Evolutionary conservation across 2,113 vertebrate species (phyloP), one percentile per base, ranked within the genome.

Genomic region (Tupaia chinensis): DNA sequence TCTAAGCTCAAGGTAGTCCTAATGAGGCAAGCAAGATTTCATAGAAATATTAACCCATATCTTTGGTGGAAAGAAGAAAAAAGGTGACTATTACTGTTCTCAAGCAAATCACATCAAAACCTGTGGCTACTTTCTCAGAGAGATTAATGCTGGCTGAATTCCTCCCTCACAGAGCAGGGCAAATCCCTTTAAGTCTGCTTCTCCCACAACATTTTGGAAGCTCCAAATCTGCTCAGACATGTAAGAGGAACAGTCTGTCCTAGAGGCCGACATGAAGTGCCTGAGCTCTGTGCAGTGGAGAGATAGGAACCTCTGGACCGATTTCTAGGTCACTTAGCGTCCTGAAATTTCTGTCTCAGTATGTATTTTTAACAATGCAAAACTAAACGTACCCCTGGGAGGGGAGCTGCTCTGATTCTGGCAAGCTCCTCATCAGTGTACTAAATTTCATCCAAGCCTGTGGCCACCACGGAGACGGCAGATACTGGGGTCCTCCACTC

Each of bases 341-440:
- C 88, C 88, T 54, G 12, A 60, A 82, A 60, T 91, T 95, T 87
- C 81, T 90, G 23, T 92, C 69, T 89, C 34, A 0, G 53, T 1
- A 17, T 32, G 3, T 94, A 60, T 91, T 95, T 96, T 96, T 89
- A 93, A 95, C 23, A 91, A 79, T 54, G 68, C 32, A 94, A 97
- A 91, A 27, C 7, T 15, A 91, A 93, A 61, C 17, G 4, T 54
- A 44, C 70, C 77, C 69, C 54, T 16, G 29, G 76, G 89, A 95
- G 60, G 13, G 27, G 15, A 53, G 60, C 17, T 83, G 44, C 76
- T 95, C n/a, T 0, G 2, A 70, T 79, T 66, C 13, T 72, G 82
- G 70, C 82, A 85, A 56, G 44, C n/a, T 86, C 34, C 70, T 74
- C 72, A 72, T 27, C 69, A 80, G 25, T 17, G 32, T 17, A 34